Evolutionary conservation across 2,797 vertebrate genomes (phyloP).

Genomic region (Sus cebifrons): DNA sequence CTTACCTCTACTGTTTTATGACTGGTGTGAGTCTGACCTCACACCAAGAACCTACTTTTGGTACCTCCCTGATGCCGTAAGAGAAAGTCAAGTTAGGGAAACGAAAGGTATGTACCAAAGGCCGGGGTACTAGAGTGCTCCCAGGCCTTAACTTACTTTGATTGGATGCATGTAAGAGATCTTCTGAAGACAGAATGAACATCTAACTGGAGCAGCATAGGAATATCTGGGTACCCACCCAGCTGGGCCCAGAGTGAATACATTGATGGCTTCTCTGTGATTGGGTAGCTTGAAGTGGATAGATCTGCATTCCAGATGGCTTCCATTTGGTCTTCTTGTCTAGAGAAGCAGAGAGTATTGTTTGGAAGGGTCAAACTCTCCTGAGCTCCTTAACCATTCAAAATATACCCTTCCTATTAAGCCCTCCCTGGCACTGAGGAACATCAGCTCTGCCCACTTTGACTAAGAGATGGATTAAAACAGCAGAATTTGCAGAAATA

Average conservation of each 20-base stretch:
- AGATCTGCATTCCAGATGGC: conserved; percentile 85
- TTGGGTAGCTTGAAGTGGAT: conserved; percentile 84
- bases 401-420: neutral
- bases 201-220: conserved; percentile 86
- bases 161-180: conserved; percentile 78
- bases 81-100: conserved; percentile 61
- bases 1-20: neutral
- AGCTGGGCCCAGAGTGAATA: conserved; percentile 81
- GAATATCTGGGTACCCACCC: conserved; percentile 86
- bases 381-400: neutral
- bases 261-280: conserved; percentile 81
- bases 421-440: neutral
- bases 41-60: neutral
- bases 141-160: conserved; percentile 81
- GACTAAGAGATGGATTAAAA: conserved; percentile 23
- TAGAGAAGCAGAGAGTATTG: conserved; percentile 68
- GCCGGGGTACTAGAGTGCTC: neutral
- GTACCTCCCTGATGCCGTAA: neutral
- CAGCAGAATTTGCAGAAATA: conserved; percentile 26
- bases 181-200: conserved; percentile 82
- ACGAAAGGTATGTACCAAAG: conserved; percentile 21
- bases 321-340: conserved; percentile 75
- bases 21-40: neutral
- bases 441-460: neutral
- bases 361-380: neutral